These are phyloP conservation scores for Echiichthys vipera DNA, from an alignment of 2,797 vertebrate species.

Conservation along the genomic window DNA sequence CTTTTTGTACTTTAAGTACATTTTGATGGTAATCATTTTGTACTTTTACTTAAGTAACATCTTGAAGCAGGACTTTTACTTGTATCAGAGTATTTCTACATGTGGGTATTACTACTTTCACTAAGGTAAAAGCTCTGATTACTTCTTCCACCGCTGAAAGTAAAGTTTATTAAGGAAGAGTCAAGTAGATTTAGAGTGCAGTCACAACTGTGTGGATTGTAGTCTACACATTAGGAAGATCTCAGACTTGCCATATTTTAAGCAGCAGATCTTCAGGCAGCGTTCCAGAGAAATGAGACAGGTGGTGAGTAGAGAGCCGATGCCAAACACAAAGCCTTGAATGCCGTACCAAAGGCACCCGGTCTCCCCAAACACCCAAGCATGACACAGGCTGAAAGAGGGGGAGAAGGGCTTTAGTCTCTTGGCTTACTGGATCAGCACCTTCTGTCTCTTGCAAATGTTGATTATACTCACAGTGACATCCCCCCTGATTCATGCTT, in stretches of 20 bases:
- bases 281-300: slow-evolving; percentile 77
- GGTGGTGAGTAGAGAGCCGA: slow-evolving; percentile 76
- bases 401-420: slow-evolving; percentile 13
- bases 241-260: slow-evolving; percentile 57
- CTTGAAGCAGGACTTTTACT: too few species aligned
- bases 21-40: too few species aligned
- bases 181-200: background rate
- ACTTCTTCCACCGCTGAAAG: too few species aligned
- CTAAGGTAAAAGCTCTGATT: too few species aligned
- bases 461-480: background rate
- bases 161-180: background rate
- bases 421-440: background rate
- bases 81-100: too few species aligned
- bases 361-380: slow-evolving; percentile 72
- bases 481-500: background rate
- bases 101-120: too few species aligned
- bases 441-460: slow-evolving; percentile 1
- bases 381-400: slow-evolving; percentile 64
- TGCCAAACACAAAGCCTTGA: slow-evolving; percentile 78
- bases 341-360: slow-evolving; percentile 72
- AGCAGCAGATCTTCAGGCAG: slow-evolving; percentile 77
- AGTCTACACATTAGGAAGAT: background rate
- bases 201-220: background rate
- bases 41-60: too few species aligned
- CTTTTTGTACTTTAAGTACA: too few species aligned